Base-by-base conservation (phyloP, 2,797 vertebrate genomes). In the Xenentodon cancila region DNA sequence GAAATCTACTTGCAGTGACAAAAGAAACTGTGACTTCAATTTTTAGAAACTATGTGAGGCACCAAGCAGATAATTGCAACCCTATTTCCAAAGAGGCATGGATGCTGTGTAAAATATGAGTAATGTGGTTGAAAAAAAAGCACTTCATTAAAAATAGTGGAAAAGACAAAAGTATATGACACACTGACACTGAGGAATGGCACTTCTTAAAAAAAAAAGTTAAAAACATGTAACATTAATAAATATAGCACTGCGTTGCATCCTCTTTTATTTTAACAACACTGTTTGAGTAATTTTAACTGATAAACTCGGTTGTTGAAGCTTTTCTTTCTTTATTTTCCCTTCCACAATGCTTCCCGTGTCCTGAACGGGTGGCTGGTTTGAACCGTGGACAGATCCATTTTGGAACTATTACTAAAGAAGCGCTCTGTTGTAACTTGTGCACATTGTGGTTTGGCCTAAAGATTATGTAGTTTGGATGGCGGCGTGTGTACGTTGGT, bases 1-100 rank as follows among this genome's bases (percentile, higher is more conserved):
- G 27, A 61, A 9, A 2, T 42, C 57, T 44, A 27, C 53, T 42
- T 63, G 59, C 65, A 19, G 46, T 42, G 50, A 30, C 19, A 17
- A 58, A 51, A 59, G 37, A 53, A 8, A 8, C 48, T 50, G 27
- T 53, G 59, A 52, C 27, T 48, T 30, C 59, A 27, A 42, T 58
- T 53, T 51, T 30, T 34, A 51, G 34, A 32, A 59, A 15, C 4
- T 7, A n/a, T n/a, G 2, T 46, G 20, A 68, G 16, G 18, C 2
- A 16, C 25, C 12, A 47, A 63, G 34, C 15, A 18, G 17, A 16
- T 47, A 17, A 19, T 59, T 47, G 18, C 13, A 32, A 20, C 4
- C 18, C 18, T 32, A 58, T 18, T 8, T 16, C 11, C 18, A 21
- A 1, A 22, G 18, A 40, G 13, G 53, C 6, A 4, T 44, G 21